Evolutionary conservation across 1,140 invertebrate species (phyloP), one percentile per base, ranked within the genome.

Genomic region (Intoshia linei): DNA sequence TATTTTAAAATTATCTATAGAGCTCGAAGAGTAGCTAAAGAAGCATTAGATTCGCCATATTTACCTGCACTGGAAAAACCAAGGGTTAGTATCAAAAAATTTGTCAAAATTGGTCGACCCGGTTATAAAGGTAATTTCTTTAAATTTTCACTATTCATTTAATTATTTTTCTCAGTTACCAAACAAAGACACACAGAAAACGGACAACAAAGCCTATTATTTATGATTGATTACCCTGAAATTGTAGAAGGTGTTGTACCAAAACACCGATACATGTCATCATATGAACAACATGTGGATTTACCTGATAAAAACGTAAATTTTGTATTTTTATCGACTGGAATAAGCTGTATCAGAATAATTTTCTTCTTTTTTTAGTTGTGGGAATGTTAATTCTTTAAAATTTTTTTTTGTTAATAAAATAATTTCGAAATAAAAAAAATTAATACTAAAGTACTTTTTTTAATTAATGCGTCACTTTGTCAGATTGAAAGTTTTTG

Each of bases 191-290:
- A 95, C 49, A 73, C 76, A 13, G 76, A 81, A 50, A 72, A 67
- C 50, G 74, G 73, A 5, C 90, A 98, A 49, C 87, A 95, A 54
- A 90, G 79, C 51, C 63, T 98, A 30, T 59, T 98, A 0, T 98
- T 93, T 55, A 87, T 47, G 40, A 61, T 65, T 50, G 66, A 68
- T 48, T 68, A 90, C 61, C 79, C 81, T 61, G 90, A 98, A 67
- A 92, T 98, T 47, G 72, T 74, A 18, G 87, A 98, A 44, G 69
- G 69, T 44, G 48, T 95, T 30, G 65, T 71, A 40, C 84, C 90
- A 3, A 63, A 83, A 21, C 87, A 98, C 59, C 68, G 90, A 30
- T 98, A 98, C 52, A 98, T 98, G 90, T 93, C 90, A n/a, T 87
- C 90, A 30, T 98, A 95, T 62, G 90, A 98, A 61, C 90, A 98